Conservation (phyloP, 2,888 invertebrate species). For the Cerastis leucographa region DNA sequence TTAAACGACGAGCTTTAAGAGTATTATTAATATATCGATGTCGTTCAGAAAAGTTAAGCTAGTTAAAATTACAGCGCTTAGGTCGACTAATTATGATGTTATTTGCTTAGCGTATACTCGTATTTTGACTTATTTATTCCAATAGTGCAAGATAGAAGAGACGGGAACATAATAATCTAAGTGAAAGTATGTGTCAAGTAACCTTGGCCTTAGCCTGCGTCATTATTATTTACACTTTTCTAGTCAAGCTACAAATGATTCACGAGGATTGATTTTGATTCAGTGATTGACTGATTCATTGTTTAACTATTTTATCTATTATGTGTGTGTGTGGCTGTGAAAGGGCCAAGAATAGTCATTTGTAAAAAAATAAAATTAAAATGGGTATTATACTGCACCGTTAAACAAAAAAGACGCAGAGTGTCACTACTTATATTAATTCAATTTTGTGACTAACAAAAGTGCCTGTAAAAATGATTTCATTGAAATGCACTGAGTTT, state of each 20-base stretch:
- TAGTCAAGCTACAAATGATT: conserved; percentile 30
- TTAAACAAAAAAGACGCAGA: not conserved
- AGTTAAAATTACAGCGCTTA: not conserved
- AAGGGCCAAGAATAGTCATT: conserved; percentile 6
- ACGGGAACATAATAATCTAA: not conserved
- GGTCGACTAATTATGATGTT: no score
- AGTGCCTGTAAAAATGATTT: not conserved
- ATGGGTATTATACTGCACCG: not conserved
- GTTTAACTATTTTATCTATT: conserved; percentile 21
- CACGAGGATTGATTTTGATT: conserved; percentile 6
- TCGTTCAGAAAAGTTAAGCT: no score
- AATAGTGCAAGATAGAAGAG: not conserved
- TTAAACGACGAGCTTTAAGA: no score
- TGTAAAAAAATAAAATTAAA: not conserved
- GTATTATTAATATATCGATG: no score
- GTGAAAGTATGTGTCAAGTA: not conserved
- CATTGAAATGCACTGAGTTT: not conserved
- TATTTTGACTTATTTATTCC: no score
- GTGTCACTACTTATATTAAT: not conserved
- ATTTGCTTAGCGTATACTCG: no score
- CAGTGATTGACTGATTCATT: conserved; percentile 7
- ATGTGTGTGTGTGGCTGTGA: conserved; percentile 9
- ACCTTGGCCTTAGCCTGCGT: not conserved
- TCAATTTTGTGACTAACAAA: not conserved
- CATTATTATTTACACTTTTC: conserved; percentile 11